Conservation (phyloP, 2,888 invertebrate genomes). For the Camponotus fellah region DNA sequence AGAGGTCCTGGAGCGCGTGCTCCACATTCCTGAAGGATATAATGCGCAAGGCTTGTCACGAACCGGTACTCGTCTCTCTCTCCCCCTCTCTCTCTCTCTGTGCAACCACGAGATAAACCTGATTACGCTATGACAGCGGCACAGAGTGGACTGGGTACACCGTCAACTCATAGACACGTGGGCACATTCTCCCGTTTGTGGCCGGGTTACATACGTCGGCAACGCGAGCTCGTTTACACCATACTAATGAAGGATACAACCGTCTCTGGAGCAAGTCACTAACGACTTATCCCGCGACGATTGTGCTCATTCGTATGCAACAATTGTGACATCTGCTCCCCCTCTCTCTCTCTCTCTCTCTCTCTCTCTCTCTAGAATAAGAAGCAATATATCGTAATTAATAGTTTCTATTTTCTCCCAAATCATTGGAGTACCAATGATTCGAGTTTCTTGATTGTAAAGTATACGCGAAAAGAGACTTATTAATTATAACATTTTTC, state of each 20-base stretch:
- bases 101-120: conserved; percentile 74
- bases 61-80: conserved; percentile 63
- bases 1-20: conserved; percentile 49
- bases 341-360: not conserved
- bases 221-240: conserved; percentile 67
- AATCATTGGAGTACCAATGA: not conserved
- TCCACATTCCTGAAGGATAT: conserved; percentile 64
- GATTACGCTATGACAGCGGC: conserved; percentile 68
- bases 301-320: conserved; percentile 49
- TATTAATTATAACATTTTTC: not conserved
- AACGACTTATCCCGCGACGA: conserved; percentile 54
- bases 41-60: conserved; percentile 62
- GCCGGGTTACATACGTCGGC: conserved; percentile 60
- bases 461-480: not conserved
- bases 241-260: conserved; percentile 55
- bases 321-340: conserved; percentile 12
- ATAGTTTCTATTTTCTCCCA: conserved; percentile 25
- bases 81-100: too few species aligned
- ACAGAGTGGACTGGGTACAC: conserved; percentile 61
- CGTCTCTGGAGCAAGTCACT: conserved; percentile 46
- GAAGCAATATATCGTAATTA: conserved; percentile 39
- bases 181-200: conserved; percentile 62
- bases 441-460: not conserved
- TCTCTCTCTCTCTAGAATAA: not conserved
- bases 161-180: conserved; percentile 62